These are phyloP conservation scores for Octopus bimaculoides DNA, from an alignment of 1,140 invertebrate genomes.

Conservation along the genomic window DNA sequence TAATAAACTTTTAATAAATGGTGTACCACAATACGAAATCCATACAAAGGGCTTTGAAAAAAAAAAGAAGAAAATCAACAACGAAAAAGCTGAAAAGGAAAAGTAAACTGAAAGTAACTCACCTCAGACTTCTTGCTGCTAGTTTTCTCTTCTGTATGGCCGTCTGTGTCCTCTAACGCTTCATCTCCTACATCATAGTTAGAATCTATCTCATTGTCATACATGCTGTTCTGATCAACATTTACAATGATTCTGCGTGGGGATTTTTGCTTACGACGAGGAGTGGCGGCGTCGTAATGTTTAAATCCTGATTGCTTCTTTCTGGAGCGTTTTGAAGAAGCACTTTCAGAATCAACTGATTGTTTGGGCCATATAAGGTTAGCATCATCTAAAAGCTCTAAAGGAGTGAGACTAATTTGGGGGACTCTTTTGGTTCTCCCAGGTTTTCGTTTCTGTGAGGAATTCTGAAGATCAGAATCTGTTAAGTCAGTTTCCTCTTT, in stretches of 20 bases:
- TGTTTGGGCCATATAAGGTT: not conserved
- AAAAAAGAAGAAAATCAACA: too few species aligned
- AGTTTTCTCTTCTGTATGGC: too few species aligned
- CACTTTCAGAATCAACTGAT: not conserved
- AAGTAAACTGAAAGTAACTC: too few species aligned
- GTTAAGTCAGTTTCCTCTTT: too few species aligned
- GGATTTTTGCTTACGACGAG: constrained; percentile 6
- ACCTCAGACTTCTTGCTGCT: too few species aligned
- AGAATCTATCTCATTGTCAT: not conserved
- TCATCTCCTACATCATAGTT: not conserved
- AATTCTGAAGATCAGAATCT: not conserved
- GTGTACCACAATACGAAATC: too few species aligned
- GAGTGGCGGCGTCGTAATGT: not conserved
- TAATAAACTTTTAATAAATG: too few species aligned
- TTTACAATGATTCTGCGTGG: not conserved
- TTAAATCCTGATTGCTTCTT: not conserved
- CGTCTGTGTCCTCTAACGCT: too few species aligned
- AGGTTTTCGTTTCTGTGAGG: not conserved
- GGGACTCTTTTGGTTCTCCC: not conserved
- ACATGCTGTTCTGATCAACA: constrained; percentile 5
- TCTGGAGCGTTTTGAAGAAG: not conserved
- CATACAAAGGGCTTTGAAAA: too few species aligned
- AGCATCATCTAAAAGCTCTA: not conserved
- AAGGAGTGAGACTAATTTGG: not conserved
- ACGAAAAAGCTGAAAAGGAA: too few species aligned